Conservation (phyloP, 2,113 vertebrate species). For the Chascanopsetta lugubris region DNA sequence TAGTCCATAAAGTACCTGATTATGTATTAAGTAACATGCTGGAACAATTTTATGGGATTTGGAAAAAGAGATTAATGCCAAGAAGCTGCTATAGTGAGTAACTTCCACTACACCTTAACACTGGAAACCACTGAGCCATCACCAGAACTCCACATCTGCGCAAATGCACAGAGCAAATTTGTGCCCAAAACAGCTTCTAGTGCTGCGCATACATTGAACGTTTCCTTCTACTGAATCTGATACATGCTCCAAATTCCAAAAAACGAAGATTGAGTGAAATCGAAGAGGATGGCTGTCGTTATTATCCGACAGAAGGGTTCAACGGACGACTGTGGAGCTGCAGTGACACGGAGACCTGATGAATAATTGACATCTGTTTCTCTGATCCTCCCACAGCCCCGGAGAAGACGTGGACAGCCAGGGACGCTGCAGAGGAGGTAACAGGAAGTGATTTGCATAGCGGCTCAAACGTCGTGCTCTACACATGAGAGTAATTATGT, state of each 20-base stretch:
- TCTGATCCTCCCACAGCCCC: conserved; percentile 42
- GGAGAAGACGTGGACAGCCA: conserved; percentile 26
- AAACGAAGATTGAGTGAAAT: conserved; percentile 25
- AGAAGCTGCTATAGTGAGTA: not conserved
- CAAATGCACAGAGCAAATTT: not conserved
- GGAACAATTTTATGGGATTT: not conserved
- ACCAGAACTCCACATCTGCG: not conserved
- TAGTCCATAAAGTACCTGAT: not conserved
- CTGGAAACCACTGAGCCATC: not conserved
- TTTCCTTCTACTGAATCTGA: conserved; percentile 31
- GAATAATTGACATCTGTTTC: conserved; percentile 57
- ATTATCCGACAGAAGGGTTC: conserved; percentile 20
- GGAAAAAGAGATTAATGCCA: not conserved
- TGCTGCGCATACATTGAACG: not conserved
- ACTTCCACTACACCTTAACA: not conserved
- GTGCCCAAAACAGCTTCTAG: not conserved
- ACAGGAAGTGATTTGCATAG: conserved; percentile 45
- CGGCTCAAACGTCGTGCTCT: conserved; percentile 3
- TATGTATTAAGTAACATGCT: not conserved
- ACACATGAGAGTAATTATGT: conserved; percentile 23
- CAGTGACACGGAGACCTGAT: conserved; percentile 27
- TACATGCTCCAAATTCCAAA: conserved; percentile 9
- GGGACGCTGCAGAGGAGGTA: not conserved
- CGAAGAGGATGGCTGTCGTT: conserved; percentile 22
- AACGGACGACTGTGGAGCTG: conserved; percentile 25